Evolutionary conservation across 23 tunicate species (phyloP).

Genomic region (Trididemnum nubilum): DNA sequence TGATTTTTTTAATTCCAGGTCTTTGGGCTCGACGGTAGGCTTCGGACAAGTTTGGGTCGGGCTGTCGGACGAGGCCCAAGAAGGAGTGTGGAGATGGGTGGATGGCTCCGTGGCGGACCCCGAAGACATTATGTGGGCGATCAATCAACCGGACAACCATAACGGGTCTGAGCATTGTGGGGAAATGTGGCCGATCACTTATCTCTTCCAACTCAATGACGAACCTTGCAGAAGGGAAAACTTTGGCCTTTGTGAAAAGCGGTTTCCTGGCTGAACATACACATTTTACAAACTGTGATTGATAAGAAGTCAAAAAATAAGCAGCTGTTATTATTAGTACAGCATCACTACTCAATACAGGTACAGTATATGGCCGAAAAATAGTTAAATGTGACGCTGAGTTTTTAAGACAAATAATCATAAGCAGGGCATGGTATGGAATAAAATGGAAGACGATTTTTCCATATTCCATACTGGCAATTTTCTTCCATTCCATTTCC

Average conservation of each 20-base stretch:
- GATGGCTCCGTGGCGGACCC: background rate
- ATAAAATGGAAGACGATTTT: no score
- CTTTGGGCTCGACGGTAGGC: background rate
- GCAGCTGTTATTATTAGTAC: no score
- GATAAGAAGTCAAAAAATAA: no score
- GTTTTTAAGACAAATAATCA: no score
- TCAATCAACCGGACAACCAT: background rate
- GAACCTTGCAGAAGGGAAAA: background rate
- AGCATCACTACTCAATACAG: no score
- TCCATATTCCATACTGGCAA: no score
- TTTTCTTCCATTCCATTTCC: no score
- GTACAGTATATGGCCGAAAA: no score
- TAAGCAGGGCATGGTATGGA: no score
- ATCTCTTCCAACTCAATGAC: background rate
- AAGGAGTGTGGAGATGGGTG: slow-evolving; percentile 6
- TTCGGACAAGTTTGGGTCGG: slow-evolving; percentile 14
- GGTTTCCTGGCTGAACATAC: background rate
- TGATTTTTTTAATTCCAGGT: no score
- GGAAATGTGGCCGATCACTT: background rate
- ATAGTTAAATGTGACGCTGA: no score
- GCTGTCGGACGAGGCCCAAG: background rate
- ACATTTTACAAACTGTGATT: no score
- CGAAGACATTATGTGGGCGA: background rate
- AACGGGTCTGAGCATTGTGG: background rate
- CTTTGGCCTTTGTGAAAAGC: slow-evolving; percentile 2